These are phyloP conservation scores for Actias luna DNA, from an alignment of 2,888 invertebrate species.

Conservation along the genomic window DNA sequence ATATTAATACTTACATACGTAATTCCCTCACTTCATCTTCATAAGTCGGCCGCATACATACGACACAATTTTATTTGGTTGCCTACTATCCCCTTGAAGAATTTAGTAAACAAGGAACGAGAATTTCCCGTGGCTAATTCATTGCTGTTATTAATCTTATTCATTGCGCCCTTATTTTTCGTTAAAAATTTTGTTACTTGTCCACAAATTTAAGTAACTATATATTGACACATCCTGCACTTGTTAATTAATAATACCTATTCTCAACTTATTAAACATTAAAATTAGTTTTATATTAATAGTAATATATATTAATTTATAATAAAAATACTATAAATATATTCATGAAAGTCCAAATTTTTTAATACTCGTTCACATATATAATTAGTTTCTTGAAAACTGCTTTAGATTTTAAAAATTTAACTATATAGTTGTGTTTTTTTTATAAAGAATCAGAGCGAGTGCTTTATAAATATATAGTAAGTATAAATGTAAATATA, in stretches of 20 bases:
- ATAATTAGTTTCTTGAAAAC: no score
- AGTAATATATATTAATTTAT: no score
- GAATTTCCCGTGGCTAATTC: conserved; percentile 70
- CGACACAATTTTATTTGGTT: conserved; percentile 58
- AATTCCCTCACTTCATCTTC: conserved; percentile 58
- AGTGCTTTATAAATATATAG: no score
- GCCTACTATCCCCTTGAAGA: conserved; percentile 46
- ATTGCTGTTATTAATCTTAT: conserved; percentile 65
- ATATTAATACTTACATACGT: conserved; percentile 59
- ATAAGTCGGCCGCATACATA: conserved; percentile 53
- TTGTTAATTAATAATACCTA: background rate
- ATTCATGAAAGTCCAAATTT: no score
- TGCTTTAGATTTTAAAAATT: no score
- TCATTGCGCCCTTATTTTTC: conserved; percentile 52
- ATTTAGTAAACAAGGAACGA: conserved; percentile 68
- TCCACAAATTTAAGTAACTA: conserved; percentile 32
- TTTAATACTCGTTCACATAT: no score
- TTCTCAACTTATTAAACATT: background rate
- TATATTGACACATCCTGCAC: conserved; percentile 17
- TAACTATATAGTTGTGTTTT: no score
- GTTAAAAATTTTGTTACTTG: conserved; percentile 14
- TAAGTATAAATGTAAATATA: no score
- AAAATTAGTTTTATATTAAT: no score
- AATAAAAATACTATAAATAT: no score
- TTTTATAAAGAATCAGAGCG: no score